phyloP scores from a whole-genome alignment of 2,888 invertebrate genomes.

The Trissolcus brochymenae region DNA sequence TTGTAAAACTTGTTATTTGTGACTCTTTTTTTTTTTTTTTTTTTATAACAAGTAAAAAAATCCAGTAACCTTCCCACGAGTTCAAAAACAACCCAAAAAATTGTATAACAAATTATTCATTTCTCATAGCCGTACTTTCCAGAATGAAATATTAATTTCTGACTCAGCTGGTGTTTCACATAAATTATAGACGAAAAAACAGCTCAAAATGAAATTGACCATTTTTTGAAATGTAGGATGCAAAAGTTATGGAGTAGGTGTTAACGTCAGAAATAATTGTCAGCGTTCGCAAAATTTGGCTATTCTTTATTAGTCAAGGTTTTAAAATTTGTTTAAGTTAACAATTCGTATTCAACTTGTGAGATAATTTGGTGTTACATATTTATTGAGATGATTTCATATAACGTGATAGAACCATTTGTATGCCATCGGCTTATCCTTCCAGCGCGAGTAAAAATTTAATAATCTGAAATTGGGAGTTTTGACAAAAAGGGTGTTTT shows the following conservation, averaged over 20 bases:
- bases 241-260: background rate
- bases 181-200: background rate
- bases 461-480: background rate
- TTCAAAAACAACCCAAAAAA: no score
- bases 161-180: background rate
- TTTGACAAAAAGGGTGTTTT: background rate
- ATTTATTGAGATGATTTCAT: slow-evolving; percentile 2
- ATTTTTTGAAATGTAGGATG: background rate
- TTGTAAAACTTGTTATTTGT: no score
- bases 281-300: background rate
- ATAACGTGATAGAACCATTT: background rate
- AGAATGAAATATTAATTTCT: no score
- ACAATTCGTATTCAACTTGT: slow-evolving; percentile 2
- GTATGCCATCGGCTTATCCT: background rate
- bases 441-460: background rate
- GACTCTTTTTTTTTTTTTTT: no score
- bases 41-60: no score
- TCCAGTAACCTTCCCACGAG: no score
- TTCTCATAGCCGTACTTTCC: no score
- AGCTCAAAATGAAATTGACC: background rate
- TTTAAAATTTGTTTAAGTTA: slow-evolving; percentile 1
- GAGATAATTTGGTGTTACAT: slow-evolving; percentile 2
- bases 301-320: background rate
- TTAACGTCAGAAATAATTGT: background rate
- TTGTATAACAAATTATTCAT: no score